Conservation (phyloP, 2,888 invertebrate genomes). For the Euplexia lucipara region DNA sequence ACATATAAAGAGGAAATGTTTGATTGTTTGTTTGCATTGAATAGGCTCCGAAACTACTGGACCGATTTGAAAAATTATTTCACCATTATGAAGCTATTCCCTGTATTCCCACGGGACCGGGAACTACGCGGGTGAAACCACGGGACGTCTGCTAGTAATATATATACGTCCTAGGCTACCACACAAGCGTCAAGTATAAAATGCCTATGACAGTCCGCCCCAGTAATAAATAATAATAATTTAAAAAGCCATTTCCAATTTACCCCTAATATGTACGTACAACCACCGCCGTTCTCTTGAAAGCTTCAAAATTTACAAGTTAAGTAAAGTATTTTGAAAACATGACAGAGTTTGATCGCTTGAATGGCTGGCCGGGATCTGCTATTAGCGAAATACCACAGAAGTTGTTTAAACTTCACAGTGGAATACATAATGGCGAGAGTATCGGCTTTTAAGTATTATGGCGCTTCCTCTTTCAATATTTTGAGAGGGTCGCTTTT, state of each 20-base stretch:
- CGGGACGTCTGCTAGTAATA: too few species aligned
- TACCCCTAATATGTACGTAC: constrained; percentile 35
- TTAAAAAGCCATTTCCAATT: background rate
- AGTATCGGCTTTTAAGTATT: constrained; percentile 60
- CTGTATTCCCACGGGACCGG: too few species aligned
- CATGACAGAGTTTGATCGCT: constrained; percentile 74
- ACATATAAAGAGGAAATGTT: too few species aligned
- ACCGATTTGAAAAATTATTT: too few species aligned
- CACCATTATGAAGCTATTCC: too few species aligned
- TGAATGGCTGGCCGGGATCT: constrained; percentile 66
- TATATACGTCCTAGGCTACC: too few species aligned
- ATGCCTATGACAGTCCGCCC: too few species aligned
- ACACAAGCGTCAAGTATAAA: too few species aligned
- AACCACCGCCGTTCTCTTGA: constrained; percentile 51
- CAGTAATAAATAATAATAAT: too few species aligned
- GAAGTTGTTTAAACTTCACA: constrained; percentile 70
- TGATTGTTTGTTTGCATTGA: too few species aligned
- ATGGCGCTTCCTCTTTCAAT: constrained; percentile 52
- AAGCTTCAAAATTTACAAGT: constrained; percentile 70
- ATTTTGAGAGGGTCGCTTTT: constrained; percentile 44
- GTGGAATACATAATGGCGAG: constrained; percentile 69
- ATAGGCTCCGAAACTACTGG: too few species aligned
- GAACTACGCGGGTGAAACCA: too few species aligned
- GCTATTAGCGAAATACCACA: constrained; percentile 72
- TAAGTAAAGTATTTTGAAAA: constrained; percentile 72